Evolutionary conservation across 1,140 invertebrate species (phyloP).

Genomic region (Drosophila insularis): DNA sequence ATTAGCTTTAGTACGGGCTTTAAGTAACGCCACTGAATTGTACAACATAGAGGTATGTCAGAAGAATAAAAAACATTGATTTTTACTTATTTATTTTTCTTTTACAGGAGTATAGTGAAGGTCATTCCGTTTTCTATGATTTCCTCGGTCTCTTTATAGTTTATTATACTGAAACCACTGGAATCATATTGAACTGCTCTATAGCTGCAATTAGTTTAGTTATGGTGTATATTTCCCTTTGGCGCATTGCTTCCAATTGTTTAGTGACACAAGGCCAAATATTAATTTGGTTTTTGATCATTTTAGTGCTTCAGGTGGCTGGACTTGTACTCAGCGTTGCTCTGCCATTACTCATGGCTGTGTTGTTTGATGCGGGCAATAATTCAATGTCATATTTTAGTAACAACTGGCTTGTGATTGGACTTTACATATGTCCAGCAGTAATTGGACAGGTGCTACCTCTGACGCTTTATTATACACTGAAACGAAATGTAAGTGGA

Average conservation of each 20-base stretch:
- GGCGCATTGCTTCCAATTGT: slow-evolving; percentile 54
- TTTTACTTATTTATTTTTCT: neutral
- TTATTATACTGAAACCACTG: slow-evolving; percentile 84
- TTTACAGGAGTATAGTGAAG: slow-evolving; percentile 79
- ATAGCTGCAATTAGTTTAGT: slow-evolving; percentile 83
- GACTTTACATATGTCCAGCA: slow-evolving; percentile 84
- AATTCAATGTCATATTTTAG: slow-evolving; percentile 88
- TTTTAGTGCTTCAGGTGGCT: slow-evolving; percentile 62
- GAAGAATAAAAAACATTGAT: neutral
- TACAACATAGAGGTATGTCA: slow-evolving; percentile 76
- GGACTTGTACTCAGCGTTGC: slow-evolving; percentile 82
- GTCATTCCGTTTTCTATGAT: slow-evolving; percentile 91
- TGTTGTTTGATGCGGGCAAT: slow-evolving; percentile 79
- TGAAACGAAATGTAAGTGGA: slow-evolving; percentile 67
- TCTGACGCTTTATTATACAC: slow-evolving; percentile 81
- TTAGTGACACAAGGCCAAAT: slow-evolving; percentile 41
- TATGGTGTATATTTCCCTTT: slow-evolving; percentile 80
- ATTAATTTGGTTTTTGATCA: slow-evolving; percentile 53
- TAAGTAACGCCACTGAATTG: slow-evolving; percentile 86
- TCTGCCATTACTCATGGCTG: slow-evolving; percentile 83
- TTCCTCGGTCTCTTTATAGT: slow-evolving; percentile 89
- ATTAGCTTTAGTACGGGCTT: slow-evolving; percentile 86
- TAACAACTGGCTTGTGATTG: slow-evolving; percentile 86
- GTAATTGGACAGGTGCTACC: slow-evolving; percentile 76
- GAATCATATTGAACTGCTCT: slow-evolving; percentile 84